phyloP scores from a whole-genome alignment of 2,113 vertebrate species.

The human region DNA sequence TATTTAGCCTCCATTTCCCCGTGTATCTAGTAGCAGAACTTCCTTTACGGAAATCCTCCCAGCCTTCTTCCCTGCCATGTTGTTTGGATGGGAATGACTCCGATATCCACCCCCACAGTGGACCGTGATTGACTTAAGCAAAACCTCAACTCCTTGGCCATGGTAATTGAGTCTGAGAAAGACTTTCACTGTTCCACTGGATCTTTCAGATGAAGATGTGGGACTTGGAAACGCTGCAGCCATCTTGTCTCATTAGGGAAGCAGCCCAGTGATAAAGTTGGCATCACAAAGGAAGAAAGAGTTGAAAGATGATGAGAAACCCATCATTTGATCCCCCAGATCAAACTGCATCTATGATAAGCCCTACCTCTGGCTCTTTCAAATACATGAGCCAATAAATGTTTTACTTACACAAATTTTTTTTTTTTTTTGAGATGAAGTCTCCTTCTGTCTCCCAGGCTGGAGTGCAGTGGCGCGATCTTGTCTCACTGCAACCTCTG shows the following conservation, averaged over 20 bases:
- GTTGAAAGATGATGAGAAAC: background rate
- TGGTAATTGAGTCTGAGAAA: background rate
- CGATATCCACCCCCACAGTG: background rate
- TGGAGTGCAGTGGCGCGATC: too few relatives aligned
- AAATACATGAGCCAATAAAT: slow-evolving; percentile 1
- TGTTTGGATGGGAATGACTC: background rate
- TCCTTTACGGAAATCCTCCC: background rate
- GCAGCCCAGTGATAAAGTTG: background rate
- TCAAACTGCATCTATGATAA: background rate
- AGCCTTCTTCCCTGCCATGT: background rate
- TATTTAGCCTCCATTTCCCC: background rate
- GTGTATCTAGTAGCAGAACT: background rate
- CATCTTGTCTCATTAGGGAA: background rate
- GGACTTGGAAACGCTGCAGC: background rate
- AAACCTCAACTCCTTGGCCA: background rate
- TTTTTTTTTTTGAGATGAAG: too few relatives aligned
- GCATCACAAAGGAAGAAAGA: background rate
- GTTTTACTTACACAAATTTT: background rate
- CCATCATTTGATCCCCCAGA: background rate
- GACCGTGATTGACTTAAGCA: background rate
- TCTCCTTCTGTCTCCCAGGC: too few relatives aligned
- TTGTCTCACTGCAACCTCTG: too few relatives aligned
- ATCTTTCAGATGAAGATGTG: background rate
- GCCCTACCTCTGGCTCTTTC: background rate
- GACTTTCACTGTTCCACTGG: background rate